A percentile compares a stretch with the other conserved stretches of the same genome.
Conservation (phyloP, 2,113 vertebrate genomes). For the Turdus rufiventris region DNA sequence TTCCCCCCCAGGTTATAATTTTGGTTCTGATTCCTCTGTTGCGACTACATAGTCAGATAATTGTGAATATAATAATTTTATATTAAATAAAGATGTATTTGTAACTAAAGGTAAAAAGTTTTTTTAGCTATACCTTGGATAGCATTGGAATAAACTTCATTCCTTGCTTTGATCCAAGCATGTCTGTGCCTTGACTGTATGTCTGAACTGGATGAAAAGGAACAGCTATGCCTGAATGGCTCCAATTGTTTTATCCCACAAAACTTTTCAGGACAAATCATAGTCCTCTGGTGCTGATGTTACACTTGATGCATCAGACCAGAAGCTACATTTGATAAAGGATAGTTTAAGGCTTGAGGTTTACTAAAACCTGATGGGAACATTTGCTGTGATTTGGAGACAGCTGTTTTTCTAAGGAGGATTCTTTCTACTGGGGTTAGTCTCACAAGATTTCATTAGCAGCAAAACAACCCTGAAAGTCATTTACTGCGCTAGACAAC, state of each 20-base stretch:
- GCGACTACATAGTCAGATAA: not conserved
- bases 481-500: not conserved
- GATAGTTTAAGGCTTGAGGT: not conserved
- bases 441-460: not conserved
- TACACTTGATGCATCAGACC: not conserved
- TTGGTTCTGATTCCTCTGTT: not conserved
- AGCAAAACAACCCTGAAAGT: not conserved
- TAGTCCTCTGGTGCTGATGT: not conserved
- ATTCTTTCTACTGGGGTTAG: not conserved
- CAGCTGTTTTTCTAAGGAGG: not conserved
- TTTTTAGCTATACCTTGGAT: not conserved
- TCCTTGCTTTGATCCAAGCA: not conserved
- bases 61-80: not conserved
- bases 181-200: not conserved
- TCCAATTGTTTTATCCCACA: not conserved
- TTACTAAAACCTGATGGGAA: not conserved
- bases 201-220: not conserved
- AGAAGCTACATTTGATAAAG: not conserved
- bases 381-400: not conserved
- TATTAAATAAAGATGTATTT: not conserved
- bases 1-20: not conserved
- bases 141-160: not conserved
- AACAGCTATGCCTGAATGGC: not conserved
- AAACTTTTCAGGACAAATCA: not conserved
- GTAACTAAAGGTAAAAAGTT: not conserved